Conservation (phyloP, 2,888 invertebrate genomes). For the Trachelus iudaicus region DNA sequence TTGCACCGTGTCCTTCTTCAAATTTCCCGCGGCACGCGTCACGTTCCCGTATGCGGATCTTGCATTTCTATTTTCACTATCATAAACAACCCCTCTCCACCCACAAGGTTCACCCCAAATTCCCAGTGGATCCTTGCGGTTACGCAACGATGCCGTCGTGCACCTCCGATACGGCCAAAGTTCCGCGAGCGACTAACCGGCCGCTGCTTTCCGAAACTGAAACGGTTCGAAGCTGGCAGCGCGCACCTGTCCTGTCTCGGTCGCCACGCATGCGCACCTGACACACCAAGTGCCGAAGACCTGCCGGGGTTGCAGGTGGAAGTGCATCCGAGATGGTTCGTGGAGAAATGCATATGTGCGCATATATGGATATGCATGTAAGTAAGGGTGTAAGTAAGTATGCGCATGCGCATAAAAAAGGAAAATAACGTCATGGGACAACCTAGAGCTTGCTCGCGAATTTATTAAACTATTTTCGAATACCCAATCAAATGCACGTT, state of each 20-base stretch:
- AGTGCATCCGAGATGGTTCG: neutral
- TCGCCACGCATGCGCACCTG: conserved; percentile 51
- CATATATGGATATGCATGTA: neutral
- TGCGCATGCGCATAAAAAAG: neutral
- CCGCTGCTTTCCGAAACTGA: conserved; percentile 39
- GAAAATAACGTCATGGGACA: neutral
- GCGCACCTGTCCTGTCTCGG: conserved; percentile 60
- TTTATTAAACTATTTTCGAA: neutral
- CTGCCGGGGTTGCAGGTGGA: neutral
- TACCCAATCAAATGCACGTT: too few species aligned
- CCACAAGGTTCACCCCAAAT: conserved; percentile 12
- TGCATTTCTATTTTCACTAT: neutral
- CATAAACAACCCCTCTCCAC: conserved; percentile 7
- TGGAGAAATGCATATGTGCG: neutral
- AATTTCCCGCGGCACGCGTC: neutral
- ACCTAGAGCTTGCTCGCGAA: neutral
- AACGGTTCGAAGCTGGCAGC: conserved; percentile 48
- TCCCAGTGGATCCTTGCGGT: conserved; percentile 16
- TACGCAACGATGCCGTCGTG: conserved; percentile 20
- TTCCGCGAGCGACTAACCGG: conserved; percentile 3
- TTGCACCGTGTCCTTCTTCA: neutral
- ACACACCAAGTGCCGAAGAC: neutral
- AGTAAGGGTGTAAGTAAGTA: neutral
- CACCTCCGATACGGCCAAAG: neutral
- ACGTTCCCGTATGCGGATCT: neutral